phyloP scores from a whole-genome alignment of 2,888 invertebrate genomes.

The Leptogaster cylindrica region DNA sequence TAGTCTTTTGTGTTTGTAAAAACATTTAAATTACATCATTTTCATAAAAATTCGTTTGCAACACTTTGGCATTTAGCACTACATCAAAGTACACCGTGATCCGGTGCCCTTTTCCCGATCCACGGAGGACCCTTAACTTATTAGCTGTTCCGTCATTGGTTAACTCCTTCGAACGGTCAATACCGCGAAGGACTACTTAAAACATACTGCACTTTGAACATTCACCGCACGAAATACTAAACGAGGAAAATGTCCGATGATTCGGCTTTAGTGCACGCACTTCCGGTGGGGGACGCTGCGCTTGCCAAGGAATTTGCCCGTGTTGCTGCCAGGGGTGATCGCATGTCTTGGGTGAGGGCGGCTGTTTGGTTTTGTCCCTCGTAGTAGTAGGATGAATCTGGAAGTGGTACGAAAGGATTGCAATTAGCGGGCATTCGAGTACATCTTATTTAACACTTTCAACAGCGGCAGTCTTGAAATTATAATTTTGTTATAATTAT shows the following conservation, averaged over 20 bases:
- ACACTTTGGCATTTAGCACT: neutral
- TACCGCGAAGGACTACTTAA: no score
- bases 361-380: conserved; percentile 61
- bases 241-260: conserved; percentile 60
- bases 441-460: no score
- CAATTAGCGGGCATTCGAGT: neutral
- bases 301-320: conserved; percentile 73
- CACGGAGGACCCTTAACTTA: no score
- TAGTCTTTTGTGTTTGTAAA: neutral
- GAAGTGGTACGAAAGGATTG: conserved; percentile 48
- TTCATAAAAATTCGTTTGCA: neutral
- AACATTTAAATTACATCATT: neutral
- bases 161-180: no score
- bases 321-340: conserved; percentile 74
- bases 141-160: no score
- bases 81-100: neutral
- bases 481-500: neutral
- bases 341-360: conserved; percentile 66
- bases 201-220: no score
- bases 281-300: conserved; percentile 74
- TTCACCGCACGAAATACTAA: conserved; percentile 52
- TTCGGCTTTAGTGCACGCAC: conserved; percentile 72
- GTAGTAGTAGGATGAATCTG: conserved; percentile 73
- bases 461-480: no score
- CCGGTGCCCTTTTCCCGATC: no score